Conservation (phyloP, 2,113 vertebrate genomes). For the Chionomys nivalis region DNA sequence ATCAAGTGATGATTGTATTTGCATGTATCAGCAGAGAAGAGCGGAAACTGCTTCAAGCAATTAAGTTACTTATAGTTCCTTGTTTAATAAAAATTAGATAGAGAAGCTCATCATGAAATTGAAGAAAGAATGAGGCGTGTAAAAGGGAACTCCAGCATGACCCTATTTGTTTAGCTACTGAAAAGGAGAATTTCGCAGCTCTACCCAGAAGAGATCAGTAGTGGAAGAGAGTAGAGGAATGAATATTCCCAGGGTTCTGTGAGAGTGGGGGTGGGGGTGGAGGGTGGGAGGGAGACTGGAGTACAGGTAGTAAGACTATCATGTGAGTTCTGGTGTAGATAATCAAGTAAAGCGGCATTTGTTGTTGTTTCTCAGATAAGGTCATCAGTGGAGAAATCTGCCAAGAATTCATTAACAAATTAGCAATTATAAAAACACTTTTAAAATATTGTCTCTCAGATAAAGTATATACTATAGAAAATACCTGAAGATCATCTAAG, state of each 20-base stretch:
- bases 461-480: background rate
- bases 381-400: background rate
- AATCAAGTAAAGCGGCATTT: background rate
- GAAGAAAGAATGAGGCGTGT: background rate
- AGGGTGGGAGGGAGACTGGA: background rate
- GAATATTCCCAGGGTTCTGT: background rate
- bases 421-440: background rate
- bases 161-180: background rate
- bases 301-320: background rate
- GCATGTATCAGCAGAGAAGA: conserved; percentile 65
- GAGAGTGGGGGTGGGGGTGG: background rate
- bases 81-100: background rate
- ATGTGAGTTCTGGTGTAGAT: background rate
- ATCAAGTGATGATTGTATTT: conserved; percentile 49
- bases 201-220: background rate
- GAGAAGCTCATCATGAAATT: background rate
- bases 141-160: background rate
- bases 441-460: background rate
- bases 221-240: background rate
- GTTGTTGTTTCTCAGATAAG: background rate
- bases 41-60: conserved; percentile 44
- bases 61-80: conserved; percentile 58
- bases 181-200: background rate
- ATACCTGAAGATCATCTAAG: background rate
- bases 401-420: background rate